Evolutionary conservation across 1,140 invertebrate genomes (phyloP), one percentile per base, ranked within the genome.

Genomic region (Cylas formicarius): DNA sequence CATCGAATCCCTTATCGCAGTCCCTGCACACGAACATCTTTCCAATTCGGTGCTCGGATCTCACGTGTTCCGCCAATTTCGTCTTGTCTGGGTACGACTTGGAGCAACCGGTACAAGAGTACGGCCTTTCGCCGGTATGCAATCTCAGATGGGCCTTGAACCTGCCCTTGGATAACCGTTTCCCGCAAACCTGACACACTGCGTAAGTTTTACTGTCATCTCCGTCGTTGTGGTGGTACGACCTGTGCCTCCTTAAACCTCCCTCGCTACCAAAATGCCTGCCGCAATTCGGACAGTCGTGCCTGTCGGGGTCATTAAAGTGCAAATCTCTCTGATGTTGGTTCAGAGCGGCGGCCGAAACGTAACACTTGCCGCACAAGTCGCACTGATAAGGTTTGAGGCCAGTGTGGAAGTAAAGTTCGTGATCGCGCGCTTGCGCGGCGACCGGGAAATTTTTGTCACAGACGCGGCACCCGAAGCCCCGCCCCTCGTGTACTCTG

Each of bases 71-170:
- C 14, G 70, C 74, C 21, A 80, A 56, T 50, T 76, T 74, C 52
- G 76, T 76, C 55, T 75, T 74, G 54, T 50, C 36, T 5, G 44
- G 18, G 22, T 53, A 56, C 11, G 61, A 57, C 46, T 69, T 70
- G 2, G 61, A 56, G 35, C 71, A 73, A 4, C 58, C 50, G 4
- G 65, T 55, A 43, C 71, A 86, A 50, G 72, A 71, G 61, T 82
- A 86, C 0, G 83, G 84, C 47, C 80, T 73, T 55, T 82, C 78
- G 3, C 84, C 83, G 24, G 78, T 84, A 66, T 86, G 82, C 7
- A 31, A 17, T 11, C 6, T 31, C 11, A 80, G 73, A 54, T 83
- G 77, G 4, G 83, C 82, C 27, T 78, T 83, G 65, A 85, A 82
- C 56, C 80, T 77, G 1, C 73, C 70, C 24, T 71, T 76, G 20